These are phyloP conservation scores for Brachyrhaphis roseni DNA, from an alignment of 2,797 vertebrate genomes.

Conservation along the genomic window DNA sequence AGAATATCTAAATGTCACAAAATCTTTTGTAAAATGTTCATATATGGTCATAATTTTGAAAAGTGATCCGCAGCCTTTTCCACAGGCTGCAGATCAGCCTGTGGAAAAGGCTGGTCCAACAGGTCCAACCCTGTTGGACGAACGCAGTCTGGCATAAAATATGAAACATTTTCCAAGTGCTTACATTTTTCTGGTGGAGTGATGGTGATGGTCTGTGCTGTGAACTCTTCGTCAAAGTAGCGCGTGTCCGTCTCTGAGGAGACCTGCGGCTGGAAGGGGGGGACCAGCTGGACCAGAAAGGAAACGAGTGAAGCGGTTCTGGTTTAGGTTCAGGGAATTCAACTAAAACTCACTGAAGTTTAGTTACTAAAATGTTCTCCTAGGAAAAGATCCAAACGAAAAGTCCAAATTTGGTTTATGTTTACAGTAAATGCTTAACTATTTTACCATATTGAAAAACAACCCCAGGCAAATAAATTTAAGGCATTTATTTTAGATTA, in stretches of 20 bases:
- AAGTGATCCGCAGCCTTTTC: too few relatives aligned
- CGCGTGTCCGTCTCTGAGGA: slow-evolving; percentile 95
- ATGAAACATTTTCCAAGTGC: background rate
- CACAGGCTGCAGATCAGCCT: too few relatives aligned
- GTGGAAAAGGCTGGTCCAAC: too few relatives aligned
- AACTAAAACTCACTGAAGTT: too few relatives aligned
- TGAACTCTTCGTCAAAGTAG: slow-evolving; percentile 99
- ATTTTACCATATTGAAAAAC: too few relatives aligned
- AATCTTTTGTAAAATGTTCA: background rate
- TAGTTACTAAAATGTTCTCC: too few relatives aligned
- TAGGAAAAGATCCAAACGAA: too few relatives aligned
- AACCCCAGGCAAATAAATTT: too few relatives aligned
- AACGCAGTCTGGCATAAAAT: background rate
- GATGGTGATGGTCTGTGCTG: slow-evolving; percentile 98
- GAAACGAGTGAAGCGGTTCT: background rate
- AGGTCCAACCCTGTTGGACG: background rate
- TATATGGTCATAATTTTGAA: background rate
- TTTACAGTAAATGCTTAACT: too few relatives aligned
- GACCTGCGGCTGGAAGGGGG: slow-evolving; percentile 95
- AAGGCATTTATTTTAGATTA: too few relatives aligned
- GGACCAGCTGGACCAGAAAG: slow-evolving; percentile 82
- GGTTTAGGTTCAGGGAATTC: background rate
- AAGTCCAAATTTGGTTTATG: too few relatives aligned
- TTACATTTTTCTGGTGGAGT: slow-evolving; percentile 90
- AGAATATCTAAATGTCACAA: background rate